Percentiles rank a stretch among this genome's conserved stretches.
Evolutionary conservation across 2,888 invertebrate genomes (phyloP).

Genomic region (Agrotis ipsilon): DNA sequence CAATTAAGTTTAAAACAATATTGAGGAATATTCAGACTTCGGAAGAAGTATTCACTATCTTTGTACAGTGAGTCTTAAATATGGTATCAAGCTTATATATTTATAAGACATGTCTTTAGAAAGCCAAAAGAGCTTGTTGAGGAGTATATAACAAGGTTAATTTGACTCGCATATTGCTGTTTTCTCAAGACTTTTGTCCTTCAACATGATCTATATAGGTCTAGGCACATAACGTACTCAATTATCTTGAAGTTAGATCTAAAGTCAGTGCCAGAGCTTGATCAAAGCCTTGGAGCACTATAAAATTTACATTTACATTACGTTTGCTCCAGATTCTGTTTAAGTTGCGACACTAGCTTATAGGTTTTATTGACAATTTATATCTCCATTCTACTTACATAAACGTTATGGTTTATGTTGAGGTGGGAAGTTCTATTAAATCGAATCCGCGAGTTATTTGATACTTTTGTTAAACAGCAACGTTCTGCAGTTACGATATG

Average conservation of each 20-base stretch:
- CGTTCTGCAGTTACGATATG: conserved; percentile 46
- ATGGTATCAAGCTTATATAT: conserved; percentile 1
- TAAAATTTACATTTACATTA: conserved; percentile 84
- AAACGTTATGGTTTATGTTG: conserved; percentile 70
- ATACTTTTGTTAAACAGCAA: conserved; percentile 48
- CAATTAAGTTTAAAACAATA: neutral
- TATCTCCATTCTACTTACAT: conserved; percentile 71
- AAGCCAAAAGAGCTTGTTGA: conserved; percentile 5
- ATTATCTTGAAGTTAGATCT: conserved; percentile 74
- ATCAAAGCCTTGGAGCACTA: conserved; percentile 74
- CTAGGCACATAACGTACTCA: conserved; percentile 53
- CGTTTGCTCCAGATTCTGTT: conserved; percentile 81
- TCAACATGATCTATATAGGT: conserved; percentile 58
- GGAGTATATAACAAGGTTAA: neutral
- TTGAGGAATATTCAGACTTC: neutral
- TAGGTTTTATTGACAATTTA: conserved; percentile 78
- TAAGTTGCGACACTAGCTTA: conserved; percentile 77
- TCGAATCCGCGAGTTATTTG: conserved; percentile 40
- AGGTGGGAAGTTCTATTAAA: conserved; percentile 57
- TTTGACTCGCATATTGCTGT: conserved; percentile 3
- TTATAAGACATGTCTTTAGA: neutral
- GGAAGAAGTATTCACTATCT: neutral
- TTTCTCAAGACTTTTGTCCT: conserved; percentile 54
- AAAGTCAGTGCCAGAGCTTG: conserved; percentile 74
- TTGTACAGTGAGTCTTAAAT: neutral